Evolutionary conservation across 35 echinoderm and acorn worm species (phyloP).

Genomic region (Amphiura filiformis): DNA sequence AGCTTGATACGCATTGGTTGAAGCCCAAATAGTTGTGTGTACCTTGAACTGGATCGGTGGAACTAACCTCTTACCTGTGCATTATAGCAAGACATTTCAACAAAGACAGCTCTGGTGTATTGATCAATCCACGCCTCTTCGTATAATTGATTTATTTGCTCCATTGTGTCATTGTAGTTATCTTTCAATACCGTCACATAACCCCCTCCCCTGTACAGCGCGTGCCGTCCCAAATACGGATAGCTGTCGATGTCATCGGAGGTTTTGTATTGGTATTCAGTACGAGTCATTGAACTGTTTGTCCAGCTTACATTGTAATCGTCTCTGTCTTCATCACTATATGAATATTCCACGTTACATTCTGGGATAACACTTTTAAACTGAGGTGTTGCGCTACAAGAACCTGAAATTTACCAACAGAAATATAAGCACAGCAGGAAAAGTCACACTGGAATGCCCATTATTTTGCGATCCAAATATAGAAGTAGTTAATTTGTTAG

Average conservation of each 20-base stretch:
- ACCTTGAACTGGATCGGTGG: too few species aligned
- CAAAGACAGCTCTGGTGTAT: constrained; percentile 76
- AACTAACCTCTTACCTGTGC: too few species aligned
- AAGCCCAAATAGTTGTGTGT: too few species aligned
- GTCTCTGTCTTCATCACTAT: constrained; percentile 27
- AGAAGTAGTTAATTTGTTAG: too few species aligned
- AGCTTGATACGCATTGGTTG: too few species aligned
- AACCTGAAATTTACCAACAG: constrained; percentile 27
- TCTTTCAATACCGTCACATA: constrained; percentile 60
- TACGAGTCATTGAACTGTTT: constrained; percentile 14
- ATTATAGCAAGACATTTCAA: constrained; percentile 84
- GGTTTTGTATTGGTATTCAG: constrained; percentile 60
- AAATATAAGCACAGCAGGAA: not conserved
- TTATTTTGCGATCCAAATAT: too few species aligned
- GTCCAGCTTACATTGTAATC: constrained; percentile 67
- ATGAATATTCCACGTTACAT: constrained; percentile 63
- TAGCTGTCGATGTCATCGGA: constrained; percentile 68
- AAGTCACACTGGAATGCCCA: not conserved
- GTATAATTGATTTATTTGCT: constrained; percentile 24
- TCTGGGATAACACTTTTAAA: constrained; percentile 41
- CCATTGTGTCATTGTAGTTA: constrained; percentile 9
- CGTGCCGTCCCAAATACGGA: constrained; percentile 70
- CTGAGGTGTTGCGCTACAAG: constrained; percentile 33
- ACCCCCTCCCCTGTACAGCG: constrained; percentile 74
- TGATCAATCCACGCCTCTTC: constrained; percentile 73